Percentiles rank a stretch among this genome's conserved stretches.
Evolutionary conservation across 2,888 invertebrate species (phyloP).

Genomic region (Napeogenes inachia): DNA sequence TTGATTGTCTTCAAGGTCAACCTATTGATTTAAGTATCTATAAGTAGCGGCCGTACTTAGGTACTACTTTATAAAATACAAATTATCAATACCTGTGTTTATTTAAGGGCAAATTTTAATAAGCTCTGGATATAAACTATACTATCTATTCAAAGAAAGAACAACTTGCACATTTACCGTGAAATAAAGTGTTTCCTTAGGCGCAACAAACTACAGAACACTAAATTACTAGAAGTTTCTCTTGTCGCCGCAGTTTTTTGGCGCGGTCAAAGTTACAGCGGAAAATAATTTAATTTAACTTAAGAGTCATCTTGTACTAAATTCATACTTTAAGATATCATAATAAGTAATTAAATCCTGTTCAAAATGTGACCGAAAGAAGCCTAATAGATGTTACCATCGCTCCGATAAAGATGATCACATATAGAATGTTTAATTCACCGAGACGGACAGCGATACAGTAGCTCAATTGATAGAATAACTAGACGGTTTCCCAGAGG

Average conservation of each 20-base stretch:
- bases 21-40: too few relatives aligned
- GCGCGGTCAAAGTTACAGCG: constrained; percentile 33
- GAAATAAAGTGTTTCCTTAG: constrained; percentile 57
- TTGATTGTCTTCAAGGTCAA: too few relatives aligned
- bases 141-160: constrained; percentile 25
- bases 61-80: neutral
- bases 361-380: too few relatives aligned
- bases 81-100: constrained; percentile 2
- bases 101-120: neutral
- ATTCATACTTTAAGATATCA: neutral
- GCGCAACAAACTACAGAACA: constrained; percentile 45
- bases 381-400: too few relatives aligned
- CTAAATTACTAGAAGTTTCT: constrained; percentile 52
- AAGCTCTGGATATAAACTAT: constrained; percentile 11
- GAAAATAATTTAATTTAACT: neutral
- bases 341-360: too few relatives aligned
- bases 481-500: too few relatives aligned
- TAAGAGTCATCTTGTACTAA: constrained; percentile 5
- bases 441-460: too few relatives aligned
- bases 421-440: too few relatives aligned
- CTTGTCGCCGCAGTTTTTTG: constrained; percentile 40
- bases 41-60: too few relatives aligned
- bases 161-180: constrained; percentile 37
- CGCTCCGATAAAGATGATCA: too few relatives aligned
- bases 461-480: too few relatives aligned